These are phyloP conservation scores for Siphonodentalium dalli DNA, from an alignment of 2,888 invertebrate species.

Conservation along the genomic window DNA sequence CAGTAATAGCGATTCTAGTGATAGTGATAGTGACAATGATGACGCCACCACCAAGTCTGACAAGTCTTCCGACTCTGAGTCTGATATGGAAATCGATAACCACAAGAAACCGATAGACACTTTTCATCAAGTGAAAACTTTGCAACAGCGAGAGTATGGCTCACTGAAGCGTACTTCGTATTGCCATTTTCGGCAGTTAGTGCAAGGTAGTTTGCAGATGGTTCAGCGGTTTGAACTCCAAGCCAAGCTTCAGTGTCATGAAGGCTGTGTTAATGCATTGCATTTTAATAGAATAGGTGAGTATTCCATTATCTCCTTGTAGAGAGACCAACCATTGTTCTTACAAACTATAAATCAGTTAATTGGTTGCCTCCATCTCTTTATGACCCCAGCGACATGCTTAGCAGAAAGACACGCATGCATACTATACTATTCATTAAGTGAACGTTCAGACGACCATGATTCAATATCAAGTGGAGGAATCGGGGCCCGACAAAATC, in stretches of 20 bases:
- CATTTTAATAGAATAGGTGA: constrained; percentile 81
- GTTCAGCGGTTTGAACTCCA: constrained; percentile 83
- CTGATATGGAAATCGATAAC: constrained; percentile 28
- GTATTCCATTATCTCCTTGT: too few species aligned
- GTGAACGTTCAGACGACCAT: too few species aligned
- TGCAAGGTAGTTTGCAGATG: constrained; percentile 82
- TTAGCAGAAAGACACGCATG: too few species aligned
- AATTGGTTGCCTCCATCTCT: neutral
- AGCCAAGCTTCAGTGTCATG: constrained; percentile 79
- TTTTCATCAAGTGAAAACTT: constrained; percentile 75
- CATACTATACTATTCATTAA: too few species aligned
- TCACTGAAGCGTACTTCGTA: constrained; percentile 66
- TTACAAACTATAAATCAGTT: too few species aligned
- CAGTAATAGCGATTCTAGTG: constrained; percentile 20
- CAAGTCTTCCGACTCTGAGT: constrained; percentile 31
- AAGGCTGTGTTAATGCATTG: constrained; percentile 90
- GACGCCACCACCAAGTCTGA: constrained; percentile 21
- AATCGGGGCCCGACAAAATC: too few species aligned
- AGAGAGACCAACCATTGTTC: too few species aligned
- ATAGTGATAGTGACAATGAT: constrained; percentile 22
- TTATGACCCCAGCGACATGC: too few species aligned
- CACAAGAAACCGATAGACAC: constrained; percentile 67
- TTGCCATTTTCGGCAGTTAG: constrained; percentile 74
- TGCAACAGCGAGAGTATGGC: constrained; percentile 69
- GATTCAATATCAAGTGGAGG: too few species aligned